These are phyloP conservation scores for Grammomys dolichurus DNA, from an alignment of 2,113 vertebrate genomes.

Conservation along the genomic window DNA sequence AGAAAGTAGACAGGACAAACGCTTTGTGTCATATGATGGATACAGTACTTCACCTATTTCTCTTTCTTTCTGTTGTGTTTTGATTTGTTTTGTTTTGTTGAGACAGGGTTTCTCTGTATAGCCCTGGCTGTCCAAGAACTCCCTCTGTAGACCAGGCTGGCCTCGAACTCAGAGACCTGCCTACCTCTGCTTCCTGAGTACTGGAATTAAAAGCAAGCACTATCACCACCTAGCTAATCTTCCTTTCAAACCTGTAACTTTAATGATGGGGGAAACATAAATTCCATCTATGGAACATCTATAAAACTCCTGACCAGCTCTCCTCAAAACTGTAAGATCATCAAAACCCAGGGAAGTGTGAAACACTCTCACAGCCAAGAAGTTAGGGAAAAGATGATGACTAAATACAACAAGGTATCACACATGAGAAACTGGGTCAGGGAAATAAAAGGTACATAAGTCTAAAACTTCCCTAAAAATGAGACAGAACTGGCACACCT, in stretches of 20 bases:
- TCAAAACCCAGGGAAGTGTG: background rate
- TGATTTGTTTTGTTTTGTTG: background rate
- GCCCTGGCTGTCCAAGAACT: background rate
- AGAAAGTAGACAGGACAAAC: background rate
- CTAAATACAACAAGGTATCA: background rate
- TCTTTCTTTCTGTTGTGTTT: background rate
- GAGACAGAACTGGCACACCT: background rate
- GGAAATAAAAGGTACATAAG: background rate
- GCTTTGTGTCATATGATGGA: background rate
- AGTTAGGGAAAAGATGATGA: background rate
- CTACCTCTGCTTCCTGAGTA: background rate
- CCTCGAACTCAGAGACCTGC: background rate
- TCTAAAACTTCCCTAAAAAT: background rate
- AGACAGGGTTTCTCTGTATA: background rate
- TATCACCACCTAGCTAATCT: background rate
- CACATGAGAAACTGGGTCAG: background rate
- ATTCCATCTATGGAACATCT: background rate
- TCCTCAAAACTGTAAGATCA: background rate
- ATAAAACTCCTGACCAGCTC: background rate
- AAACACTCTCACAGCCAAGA: slow-evolving; percentile 25
- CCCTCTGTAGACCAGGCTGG: background rate
- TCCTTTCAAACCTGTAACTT: background rate
- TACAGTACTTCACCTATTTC: background rate
- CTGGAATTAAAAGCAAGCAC: background rate
- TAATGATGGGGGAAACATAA: background rate